A percentile compares a stretch with the other conserved stretches of the same genome.
Evolutionary conservation across 2,113 vertebrate genomes (phyloP).

Genomic region (Oreochromis aureus): DNA sequence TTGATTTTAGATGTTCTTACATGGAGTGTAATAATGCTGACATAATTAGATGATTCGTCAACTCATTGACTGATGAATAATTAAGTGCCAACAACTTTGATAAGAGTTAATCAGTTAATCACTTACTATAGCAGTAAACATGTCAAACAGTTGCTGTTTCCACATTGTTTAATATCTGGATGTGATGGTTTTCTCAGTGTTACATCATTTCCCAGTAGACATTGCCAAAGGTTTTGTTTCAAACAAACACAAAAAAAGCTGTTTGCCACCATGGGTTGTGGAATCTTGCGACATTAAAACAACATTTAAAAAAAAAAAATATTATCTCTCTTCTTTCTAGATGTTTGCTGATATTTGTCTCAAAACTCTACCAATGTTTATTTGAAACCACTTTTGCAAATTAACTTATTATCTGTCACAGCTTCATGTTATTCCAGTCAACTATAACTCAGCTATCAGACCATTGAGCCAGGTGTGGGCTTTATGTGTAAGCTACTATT

Average conservation of each 20-base stretch:
- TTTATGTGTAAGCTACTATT: neutral
- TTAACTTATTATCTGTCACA: neutral
- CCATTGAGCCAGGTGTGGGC: neutral
- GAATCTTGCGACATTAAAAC: neutral
- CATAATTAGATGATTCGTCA: neutral
- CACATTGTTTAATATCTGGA: neutral
- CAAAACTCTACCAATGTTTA: neutral
- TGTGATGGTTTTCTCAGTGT: neutral
- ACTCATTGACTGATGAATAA: neutral
- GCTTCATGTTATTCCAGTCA: neutral
- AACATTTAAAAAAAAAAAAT: no score
- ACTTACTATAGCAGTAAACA: neutral
- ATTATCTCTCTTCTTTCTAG: neutral
- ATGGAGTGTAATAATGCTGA: neutral
- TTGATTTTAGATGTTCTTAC: neutral
- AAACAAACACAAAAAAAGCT: neutral
- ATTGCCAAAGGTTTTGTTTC: neutral
- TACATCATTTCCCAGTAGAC: neutral
- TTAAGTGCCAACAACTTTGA: neutral
- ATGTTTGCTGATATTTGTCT: neutral
- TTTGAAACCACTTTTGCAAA: neutral
- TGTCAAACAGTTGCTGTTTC: neutral
- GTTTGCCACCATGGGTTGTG: neutral
- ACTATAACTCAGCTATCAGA: neutral
- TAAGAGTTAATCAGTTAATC: neutral